A percentile compares a stretch with the other conserved stretches of the same genome.
phyloP scores from a whole-genome alignment of 1,140 invertebrate genomes.

The Araneus ventricosus region DNA sequence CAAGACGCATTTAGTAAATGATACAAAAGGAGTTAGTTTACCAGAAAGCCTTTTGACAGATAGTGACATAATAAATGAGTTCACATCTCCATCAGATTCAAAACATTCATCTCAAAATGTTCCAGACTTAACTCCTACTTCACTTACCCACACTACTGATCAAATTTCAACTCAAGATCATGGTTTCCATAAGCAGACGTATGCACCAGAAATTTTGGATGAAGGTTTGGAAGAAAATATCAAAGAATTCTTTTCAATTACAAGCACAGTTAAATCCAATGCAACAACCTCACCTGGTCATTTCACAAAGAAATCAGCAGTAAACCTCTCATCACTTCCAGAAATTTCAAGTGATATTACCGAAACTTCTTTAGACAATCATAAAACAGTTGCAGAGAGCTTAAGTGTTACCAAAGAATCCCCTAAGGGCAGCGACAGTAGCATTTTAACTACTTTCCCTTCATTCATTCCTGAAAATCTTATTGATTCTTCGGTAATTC shows the following conservation, averaged over 20 bases:
- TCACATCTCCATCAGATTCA: background rate
- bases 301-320: background rate
- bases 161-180: background rate
- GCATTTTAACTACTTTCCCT: background rate
- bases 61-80: background rate
- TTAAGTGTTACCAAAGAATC: background rate
- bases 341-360: background rate
- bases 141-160: background rate
- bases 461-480: constrained; percentile 31
- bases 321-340: background rate
- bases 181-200: constrained; percentile 21
- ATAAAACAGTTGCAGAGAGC: background rate
- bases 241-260: too few relatives aligned
- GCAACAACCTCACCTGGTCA: too few relatives aligned
- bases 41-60: background rate
- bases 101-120: background rate
- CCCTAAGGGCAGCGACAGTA: background rate
- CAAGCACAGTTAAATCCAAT: too few relatives aligned
- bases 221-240: background rate
- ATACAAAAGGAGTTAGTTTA: background rate
- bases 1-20: background rate
- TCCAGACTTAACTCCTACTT: too few relatives aligned
- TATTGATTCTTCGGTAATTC: background rate
- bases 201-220: background rate
- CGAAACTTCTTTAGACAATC: background rate